Conservation (phyloP, 1,140 invertebrate genomes). For the Magallana ariakensis region DNA sequence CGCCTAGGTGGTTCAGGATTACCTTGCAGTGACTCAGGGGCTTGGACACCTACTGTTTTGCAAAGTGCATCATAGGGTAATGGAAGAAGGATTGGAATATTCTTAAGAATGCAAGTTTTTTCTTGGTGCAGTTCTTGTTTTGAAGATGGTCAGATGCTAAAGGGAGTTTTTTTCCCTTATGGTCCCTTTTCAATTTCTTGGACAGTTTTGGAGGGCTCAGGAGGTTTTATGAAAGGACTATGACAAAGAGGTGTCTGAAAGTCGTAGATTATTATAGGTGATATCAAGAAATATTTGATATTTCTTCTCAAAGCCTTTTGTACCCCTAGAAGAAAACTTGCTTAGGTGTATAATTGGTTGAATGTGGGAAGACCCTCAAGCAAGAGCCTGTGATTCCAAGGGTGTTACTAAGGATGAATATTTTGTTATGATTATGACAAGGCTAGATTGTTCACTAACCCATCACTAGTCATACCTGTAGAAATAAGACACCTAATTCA, state of each 20-base stretch:
- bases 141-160: not conserved
- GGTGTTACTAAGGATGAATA: not conserved
- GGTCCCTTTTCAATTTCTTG: not conserved
- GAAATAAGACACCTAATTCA: conserved; percentile 23
- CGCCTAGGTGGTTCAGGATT: conserved; percentile 4
- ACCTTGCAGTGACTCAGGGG: not conserved
- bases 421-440: conserved; percentile 23
- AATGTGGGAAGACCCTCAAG: conserved; percentile 11
- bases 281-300: conserved; percentile 17
- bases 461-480: not conserved
- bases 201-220: not conserved
- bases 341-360: not conserved
- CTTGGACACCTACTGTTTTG: conserved; percentile 23
- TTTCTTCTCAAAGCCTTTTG: conserved; percentile 16
- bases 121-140: not conserved
- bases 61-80: not conserved
- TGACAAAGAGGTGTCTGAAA: conserved; percentile 1
- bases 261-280: not conserved
- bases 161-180: not conserved
- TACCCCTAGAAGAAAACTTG: not conserved
- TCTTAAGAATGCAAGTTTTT: not conserved
- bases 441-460: conserved; percentile 1
- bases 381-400: not conserved
- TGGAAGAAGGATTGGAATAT: not conserved
- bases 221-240: not conserved